Conservation (phyloP, 1,140 invertebrate species). For the Globodera rostochiensis region DNA sequence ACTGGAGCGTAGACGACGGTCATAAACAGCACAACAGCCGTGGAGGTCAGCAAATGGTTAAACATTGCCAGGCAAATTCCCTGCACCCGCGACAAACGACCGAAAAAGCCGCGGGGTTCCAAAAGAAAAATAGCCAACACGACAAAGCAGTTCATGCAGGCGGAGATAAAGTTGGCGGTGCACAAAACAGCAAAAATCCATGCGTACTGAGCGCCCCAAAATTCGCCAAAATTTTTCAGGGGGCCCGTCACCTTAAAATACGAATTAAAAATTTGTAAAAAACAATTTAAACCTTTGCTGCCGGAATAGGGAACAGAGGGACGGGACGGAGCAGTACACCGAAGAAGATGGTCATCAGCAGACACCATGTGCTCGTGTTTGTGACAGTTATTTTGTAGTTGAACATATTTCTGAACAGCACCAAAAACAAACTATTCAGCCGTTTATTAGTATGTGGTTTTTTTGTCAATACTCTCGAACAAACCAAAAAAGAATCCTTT, state of each 20-base stretch:
- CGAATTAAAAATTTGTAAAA: no score
- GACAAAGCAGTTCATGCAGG: slow-evolving; percentile 32
- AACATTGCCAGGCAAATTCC: neutral
- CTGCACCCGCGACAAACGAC: neutral
- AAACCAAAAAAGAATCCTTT: neutral
- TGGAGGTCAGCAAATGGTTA: neutral
- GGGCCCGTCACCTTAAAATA: slow-evolving; percentile 19
- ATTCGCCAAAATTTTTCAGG: slow-evolving; percentile 18
- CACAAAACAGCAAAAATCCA: slow-evolving; percentile 33
- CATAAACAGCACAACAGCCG: neutral
- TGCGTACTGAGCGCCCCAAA: slow-evolving; percentile 30
- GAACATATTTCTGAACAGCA: slow-evolving; percentile 25
- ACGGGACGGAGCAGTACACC: slow-evolving; percentile 32
- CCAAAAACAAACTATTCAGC: neutral
- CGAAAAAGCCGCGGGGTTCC: neutral
- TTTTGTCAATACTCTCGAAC: neutral
- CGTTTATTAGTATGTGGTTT: no score
- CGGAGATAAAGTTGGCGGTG: slow-evolving; percentile 19
- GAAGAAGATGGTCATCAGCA: slow-evolving; percentile 36
- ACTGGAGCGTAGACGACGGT: neutral
- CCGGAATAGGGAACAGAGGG: slow-evolving; percentile 29
- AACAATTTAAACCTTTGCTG: slow-evolving; percentile 10
- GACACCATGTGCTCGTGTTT: slow-evolving; percentile 31
- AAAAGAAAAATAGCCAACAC: slow-evolving; percentile 34
- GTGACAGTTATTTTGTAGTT: slow-evolving; percentile 39